Base-by-base conservation (phyloP, 2,113 vertebrate species). In the Thymallus thymallus region DNA sequence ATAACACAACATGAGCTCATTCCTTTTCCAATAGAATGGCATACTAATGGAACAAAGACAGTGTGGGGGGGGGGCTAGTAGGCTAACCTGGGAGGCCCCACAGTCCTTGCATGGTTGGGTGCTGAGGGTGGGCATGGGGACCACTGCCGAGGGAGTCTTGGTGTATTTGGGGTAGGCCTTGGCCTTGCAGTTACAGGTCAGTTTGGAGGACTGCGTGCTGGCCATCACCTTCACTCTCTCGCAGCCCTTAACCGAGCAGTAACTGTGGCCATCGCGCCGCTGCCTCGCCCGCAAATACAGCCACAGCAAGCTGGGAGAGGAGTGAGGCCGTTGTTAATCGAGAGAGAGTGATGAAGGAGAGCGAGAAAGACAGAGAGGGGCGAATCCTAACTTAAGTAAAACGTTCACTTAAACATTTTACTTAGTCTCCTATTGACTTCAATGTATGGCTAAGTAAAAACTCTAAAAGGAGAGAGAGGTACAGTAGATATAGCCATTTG, bases 191-290 rank as follows among this genome's bases (percentile, higher is more conserved):
- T 97, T 96, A 89, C 94, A 96, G 56, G 82, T 85, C 55, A 92
- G 91, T 85, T 92, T 95, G 84, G 94, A 93, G 78, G 89, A 87
- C n/a, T 94, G 86, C n/a, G 94, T 93, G 35, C 87, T 93, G 84
- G 96, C 95, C 61, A 92, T 92, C 85, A 99, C 92, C 88, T 95
- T 97, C 75, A 98, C 93, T 86, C 97, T 91, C 93, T 99, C 98
- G 4, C 97, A 99, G 90, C 98, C 97, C 91, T 94, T 94, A 86
- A 89, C 84, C 30, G 97, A 98, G 88, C 98, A 99, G 92, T 98
- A 99, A 92, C 96, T 95, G 90, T 98, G 94, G 73, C 96, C 95
- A 0, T 96, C 94, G 26, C 98, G 95, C 48, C 82, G 82, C 72
- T 95, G 92, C 62, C 93, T 93, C 64, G 98, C 96, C 88, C 93